Conservation (phyloP, 2,113 vertebrate genomes). For the Thunnus maccoyii region DNA sequence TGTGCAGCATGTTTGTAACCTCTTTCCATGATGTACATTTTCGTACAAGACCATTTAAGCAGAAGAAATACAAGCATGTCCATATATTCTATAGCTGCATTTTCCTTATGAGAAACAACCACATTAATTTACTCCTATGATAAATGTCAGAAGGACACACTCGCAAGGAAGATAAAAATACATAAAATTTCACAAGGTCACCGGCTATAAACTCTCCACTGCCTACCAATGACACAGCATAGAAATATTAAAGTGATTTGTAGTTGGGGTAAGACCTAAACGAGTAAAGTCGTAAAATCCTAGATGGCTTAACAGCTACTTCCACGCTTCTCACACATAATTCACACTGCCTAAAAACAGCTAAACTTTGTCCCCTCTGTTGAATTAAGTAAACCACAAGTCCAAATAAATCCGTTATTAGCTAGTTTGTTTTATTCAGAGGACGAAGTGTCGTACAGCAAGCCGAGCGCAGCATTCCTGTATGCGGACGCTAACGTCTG, state of each 20-base stretch:
- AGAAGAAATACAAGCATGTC: not conserved
- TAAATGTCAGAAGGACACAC: conserved; percentile 12
- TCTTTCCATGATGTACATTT: not conserved
- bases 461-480: conserved; percentile 68
- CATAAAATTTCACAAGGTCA: conserved; percentile 48
- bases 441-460: conserved; percentile 9
- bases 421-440: not conserved
- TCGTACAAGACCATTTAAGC: not conserved
- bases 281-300: conserved; percentile 9
- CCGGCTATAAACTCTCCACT: conserved; percentile 36
- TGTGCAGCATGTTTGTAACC: not conserved
- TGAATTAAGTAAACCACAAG: not conserved
- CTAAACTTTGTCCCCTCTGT: not conserved
- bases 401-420: not conserved
- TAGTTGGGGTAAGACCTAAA: conserved; percentile 33
- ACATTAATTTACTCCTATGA: not conserved
- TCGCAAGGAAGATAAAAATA: conserved; percentile 28
- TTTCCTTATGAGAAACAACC: conserved; percentile 3
- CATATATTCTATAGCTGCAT: not conserved
- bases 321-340: not conserved
- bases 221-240: conserved; percentile 28
- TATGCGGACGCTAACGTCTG: conserved; percentile 49
- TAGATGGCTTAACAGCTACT: conserved; percentile 13
- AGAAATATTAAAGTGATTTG: conserved; percentile 63
- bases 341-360: not conserved